Base-by-base conservation (phyloP, 2,888 invertebrate genomes). In the Spodoptera littoralis region DNA sequence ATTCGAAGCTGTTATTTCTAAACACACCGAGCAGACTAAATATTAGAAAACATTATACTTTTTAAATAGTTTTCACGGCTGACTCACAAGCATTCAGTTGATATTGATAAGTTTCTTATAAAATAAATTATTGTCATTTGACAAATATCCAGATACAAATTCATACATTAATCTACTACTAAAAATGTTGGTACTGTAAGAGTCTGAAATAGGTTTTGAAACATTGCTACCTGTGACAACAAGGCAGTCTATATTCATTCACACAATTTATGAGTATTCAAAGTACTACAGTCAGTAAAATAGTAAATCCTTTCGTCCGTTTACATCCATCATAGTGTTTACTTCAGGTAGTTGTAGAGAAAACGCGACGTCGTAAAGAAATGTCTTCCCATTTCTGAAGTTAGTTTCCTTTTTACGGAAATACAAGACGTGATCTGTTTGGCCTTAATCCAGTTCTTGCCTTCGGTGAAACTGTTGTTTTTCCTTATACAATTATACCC, bases 381-480 rank as follows among this genome's bases (percentile, higher is more conserved):
- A 85, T 80, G 80, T 81, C 80, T 80, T 80, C 79, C 81, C 80
- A 78, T 79, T 81, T 79, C 79, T 77, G 82, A 84, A 86, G 83
- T 82, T 82, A 86, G 88, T 87, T 88, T 89, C 84, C 86, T 85
- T 84, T 84, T 82, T 84, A 71, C 77, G 85, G 88, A 88, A 85
- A 84, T 84, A 78, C 78, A 80, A 80, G 85, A 88, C 87, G 87
- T 86, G 87, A 86, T 87, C 86, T 87, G 84, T 87, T 89, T 89
- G 89, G 88, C 89, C 86, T 83, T 87, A 87, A 88, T 88, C 89
- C 88, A 89, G 87, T 85, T 84, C 82, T 79, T 79, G 82, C 79
- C 82, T 76, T 79, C 71, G 72, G 76, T 77, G 68, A 67, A 72
- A 68, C 75, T 66, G 74, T 77, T 75, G 75, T 83, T 83, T 77